Percentiles rank a stretch among this genome's conserved stretches.
These are phyloP conservation scores for Andrena praecox DNA, from an alignment of 2,888 invertebrate genomes.

Conservation along the genomic window DNA sequence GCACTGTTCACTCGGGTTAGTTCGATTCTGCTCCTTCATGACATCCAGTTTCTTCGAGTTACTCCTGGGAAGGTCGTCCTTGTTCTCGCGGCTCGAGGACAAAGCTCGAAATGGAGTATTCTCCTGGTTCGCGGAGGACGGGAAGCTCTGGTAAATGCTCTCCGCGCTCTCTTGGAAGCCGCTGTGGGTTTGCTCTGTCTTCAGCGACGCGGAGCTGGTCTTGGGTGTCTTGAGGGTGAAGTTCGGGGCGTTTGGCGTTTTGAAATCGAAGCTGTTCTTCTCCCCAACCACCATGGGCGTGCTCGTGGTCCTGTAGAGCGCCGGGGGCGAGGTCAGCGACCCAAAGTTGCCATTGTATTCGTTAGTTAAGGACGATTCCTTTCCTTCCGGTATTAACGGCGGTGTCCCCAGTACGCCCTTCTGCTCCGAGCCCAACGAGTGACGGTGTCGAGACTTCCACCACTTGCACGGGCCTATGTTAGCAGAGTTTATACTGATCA, in stretches of 20 bases:
- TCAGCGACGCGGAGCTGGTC: constrained; percentile 43
- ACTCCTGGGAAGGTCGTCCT: constrained; percentile 23
- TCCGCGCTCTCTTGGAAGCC: constrained; percentile 9
- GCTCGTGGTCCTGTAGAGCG: constrained; percentile 78
- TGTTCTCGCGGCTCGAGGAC: constrained; percentile 19
- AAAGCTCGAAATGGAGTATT: constrained; percentile 58
- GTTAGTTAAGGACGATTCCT: constrained; percentile 45
- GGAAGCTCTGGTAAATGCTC: constrained; percentile 55
- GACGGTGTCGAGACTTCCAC: constrained; percentile 50
- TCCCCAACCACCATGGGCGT: constrained; percentile 75
- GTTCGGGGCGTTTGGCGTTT: constrained; percentile 66
- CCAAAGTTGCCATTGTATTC: constrained; percentile 62
- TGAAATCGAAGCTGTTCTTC: constrained; percentile 62
- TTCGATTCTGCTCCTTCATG: constrained; percentile 48
- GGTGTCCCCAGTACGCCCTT: constrained; percentile 46
- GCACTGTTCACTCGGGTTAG: constrained; percentile 21
- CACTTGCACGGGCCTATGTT: constrained; percentile 66
- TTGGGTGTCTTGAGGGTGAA: constrained; percentile 75
- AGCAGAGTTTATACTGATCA: not conserved
- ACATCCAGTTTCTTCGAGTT: constrained; percentile 62
- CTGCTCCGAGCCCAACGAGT: constrained; percentile 33
- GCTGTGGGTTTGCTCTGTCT: not conserved
- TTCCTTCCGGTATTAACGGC: constrained; percentile 26
- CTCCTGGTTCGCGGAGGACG: constrained; percentile 16
- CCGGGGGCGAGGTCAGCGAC: constrained; percentile 72